phyloP scores from a whole-genome alignment of 2,797 vertebrate species.

The Ceyx erithaca region DNA sequence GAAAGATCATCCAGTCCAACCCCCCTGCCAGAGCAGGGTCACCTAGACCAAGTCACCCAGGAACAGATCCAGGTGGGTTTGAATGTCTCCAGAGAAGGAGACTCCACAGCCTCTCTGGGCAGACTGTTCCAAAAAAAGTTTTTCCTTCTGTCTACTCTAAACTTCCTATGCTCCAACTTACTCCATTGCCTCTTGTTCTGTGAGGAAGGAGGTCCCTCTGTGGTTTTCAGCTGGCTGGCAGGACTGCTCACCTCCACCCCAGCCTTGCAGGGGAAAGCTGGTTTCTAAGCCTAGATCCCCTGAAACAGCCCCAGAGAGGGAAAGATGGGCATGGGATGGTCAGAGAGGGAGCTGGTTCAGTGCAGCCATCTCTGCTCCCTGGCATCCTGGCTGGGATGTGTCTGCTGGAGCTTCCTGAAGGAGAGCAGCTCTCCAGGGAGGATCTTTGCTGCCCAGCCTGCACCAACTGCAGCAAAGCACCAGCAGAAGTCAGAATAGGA shows the following conservation, averaged over 20 bases:
- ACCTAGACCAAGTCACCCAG: no score
- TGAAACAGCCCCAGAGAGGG: accelerated
- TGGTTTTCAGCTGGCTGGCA: background rate
- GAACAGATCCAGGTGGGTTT: no score
- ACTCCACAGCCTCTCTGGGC: no score
- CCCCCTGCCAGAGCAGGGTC: no score
- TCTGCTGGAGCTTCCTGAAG: background rate
- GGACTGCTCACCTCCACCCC: background rate
- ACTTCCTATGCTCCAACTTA: no score
- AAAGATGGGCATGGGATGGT: background rate
- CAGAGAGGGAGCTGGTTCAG: background rate
- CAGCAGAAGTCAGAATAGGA: background rate
- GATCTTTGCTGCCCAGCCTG: background rate
- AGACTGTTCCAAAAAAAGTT: no score
- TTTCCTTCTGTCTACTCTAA: no score
- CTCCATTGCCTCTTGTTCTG: background rate
- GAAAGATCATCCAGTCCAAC: no score
- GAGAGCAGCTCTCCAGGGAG: background rate
- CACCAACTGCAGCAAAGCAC: accelerated
- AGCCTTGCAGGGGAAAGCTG: background rate
- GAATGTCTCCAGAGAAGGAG: no score
- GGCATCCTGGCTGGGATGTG: background rate
- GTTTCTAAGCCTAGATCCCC: background rate
- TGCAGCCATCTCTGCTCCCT: background rate
- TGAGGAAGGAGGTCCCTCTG: background rate